These are phyloP conservation scores for Antigone vipio DNA, from an alignment of 2,113 vertebrate species.

Conservation along the genomic window DNA sequence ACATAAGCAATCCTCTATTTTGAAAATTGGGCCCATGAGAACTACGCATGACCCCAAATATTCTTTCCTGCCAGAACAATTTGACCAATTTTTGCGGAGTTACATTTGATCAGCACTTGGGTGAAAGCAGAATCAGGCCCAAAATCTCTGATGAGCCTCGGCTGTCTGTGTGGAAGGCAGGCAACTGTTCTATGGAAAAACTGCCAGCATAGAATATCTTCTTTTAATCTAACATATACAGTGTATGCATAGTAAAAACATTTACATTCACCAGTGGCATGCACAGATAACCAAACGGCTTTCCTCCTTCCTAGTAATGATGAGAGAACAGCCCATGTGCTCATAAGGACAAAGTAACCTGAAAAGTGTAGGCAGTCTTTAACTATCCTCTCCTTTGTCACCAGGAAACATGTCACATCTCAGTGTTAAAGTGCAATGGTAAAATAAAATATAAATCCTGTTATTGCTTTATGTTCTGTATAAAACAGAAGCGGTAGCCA, in stretches of 20 bases:
- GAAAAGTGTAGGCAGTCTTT: not conserved
- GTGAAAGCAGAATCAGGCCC: not conserved
- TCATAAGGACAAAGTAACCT: not conserved
- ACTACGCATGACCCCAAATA: not conserved
- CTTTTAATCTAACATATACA: not conserved
- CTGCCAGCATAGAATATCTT: not conserved
- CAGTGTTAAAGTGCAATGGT: not conserved
- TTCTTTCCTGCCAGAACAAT: not conserved
- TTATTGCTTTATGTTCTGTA: not conserved
- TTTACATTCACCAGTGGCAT: not conserved
- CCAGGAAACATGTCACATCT: not conserved
- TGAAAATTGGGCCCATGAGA: not conserved
- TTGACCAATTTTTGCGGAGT: not conserved
- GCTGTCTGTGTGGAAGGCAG: not conserved
- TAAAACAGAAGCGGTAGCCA: not conserved
- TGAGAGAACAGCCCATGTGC: not conserved
- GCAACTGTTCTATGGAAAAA: not conserved
- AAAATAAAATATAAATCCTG: not conserved
- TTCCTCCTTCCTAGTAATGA: not conserved
- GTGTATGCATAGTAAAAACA: not conserved
- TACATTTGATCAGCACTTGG: not conserved
- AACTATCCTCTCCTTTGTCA: not conserved
- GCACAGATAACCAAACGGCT: not conserved
- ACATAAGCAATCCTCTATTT: not conserved
- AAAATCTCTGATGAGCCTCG: not conserved